Evolutionary conservation across 2,797 vertebrate genomes (phyloP), one percentile per base, ranked within the genome.

Genomic region (Holocentrus rufus): DNA sequence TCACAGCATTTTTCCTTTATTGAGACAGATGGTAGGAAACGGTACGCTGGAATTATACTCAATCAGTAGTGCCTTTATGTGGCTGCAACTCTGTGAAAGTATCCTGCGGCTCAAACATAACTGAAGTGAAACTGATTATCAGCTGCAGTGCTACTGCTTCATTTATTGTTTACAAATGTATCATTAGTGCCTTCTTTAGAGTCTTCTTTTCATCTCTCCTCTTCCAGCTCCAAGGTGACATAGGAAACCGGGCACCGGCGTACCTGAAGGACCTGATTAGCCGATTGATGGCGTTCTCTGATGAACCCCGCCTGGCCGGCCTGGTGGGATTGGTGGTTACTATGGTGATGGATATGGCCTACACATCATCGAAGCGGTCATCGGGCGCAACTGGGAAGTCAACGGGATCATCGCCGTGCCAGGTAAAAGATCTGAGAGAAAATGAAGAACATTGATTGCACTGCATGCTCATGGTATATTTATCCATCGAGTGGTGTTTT

Each of bases 251-350:
- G 49, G 89, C 74, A 0, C 93, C 93, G 5, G 49, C 87, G 30
- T 93, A 93, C 76, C 82, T 93, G 47, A 92, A 22, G 83, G 93
- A 93, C 42, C 85, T 93, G 80, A 91, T 93, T 22, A 80, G 87
- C 25, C 85, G 89, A 25, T 30, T 93, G 70, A 79, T 86, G 0
- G 58, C 85, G 61, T 91, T 93, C 87, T 85, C 90, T 0, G 91
- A 92, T 17, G 91, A 93, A 76, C 93, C 93, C 0, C 87, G 84
- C 20, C 39, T 93, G 66, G 86, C 89, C 0, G 91, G 90, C 42
- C 74, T 93, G 76, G 77, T 93, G 80, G 91, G 89, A 57, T 78
- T 87, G 22, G 83, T 87, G 76, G 84, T 93, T 13, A 83, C 89
- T 7, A 73, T 93, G 88, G 91, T 91, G 86, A 86, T 92, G 79